These are phyloP conservation scores for Dione juno DNA, from an alignment of 2,888 invertebrate species.

Conservation along the genomic window DNA sequence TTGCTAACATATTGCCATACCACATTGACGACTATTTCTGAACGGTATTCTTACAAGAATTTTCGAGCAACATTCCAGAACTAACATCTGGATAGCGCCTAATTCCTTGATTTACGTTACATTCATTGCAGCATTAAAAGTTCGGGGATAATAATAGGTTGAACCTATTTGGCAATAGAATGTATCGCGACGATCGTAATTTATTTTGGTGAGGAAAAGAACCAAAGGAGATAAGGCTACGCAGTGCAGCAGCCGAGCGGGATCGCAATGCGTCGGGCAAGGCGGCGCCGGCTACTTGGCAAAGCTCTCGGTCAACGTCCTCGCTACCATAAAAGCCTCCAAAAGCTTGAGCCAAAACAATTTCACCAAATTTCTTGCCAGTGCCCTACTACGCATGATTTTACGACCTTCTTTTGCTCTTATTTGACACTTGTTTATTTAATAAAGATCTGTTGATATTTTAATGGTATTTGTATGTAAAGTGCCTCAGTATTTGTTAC, in stretches of 20 bases:
- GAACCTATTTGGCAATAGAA: conserved; percentile 70
- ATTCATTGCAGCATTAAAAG: conserved; percentile 5
- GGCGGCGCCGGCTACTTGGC: conserved; percentile 81
- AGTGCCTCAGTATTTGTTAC: conserved; percentile 59
- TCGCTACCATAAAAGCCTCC: conserved; percentile 77
- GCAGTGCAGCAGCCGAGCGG: conserved; percentile 70
- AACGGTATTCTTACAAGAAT: conserved; percentile 34
- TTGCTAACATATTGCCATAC: conserved; percentile 8
- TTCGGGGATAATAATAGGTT: conserved; percentile 41
- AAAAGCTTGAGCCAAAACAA: conserved; percentile 76
- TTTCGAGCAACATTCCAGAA: conserved; percentile 44
- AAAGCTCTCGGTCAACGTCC: conserved; percentile 79
- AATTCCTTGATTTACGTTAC: conserved; percentile 41
- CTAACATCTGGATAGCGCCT: conserved; percentile 39
- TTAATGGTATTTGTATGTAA: conserved; percentile 62
- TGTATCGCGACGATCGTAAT: conserved; percentile 66
- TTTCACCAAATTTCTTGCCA: conserved; percentile 80
- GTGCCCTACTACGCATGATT: conserved; percentile 76
- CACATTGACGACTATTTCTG: conserved; percentile 18
- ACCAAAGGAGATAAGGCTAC: conserved; percentile 62
- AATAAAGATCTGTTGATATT: conserved; percentile 59
- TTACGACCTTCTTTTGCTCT: conserved; percentile 70
- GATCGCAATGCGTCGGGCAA: conserved; percentile 77
- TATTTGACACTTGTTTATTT: conserved; percentile 60
- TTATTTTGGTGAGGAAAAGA: conserved; percentile 64